Conservation (phyloP, 92 coral and sea anemone species). For the Chrysogorgia sp. region DNA sequence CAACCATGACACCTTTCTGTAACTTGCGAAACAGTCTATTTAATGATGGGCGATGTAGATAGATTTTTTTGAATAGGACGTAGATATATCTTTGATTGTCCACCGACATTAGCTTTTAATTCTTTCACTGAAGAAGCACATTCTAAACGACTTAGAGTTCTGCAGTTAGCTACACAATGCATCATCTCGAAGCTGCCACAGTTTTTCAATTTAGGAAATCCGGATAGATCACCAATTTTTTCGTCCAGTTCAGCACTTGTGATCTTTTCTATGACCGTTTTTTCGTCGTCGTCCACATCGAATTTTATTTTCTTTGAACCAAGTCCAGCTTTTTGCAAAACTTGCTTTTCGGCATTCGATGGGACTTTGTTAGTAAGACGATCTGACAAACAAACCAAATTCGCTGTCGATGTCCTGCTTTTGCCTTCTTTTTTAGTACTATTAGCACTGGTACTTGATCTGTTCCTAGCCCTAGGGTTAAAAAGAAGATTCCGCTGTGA, state of each 20-base stretch:
- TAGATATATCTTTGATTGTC: slow-evolving; percentile 45
- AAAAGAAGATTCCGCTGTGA: slow-evolving; percentile 19
- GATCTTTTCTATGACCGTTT: slow-evolving; percentile 6
- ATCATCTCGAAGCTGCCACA: slow-evolving; percentile 63
- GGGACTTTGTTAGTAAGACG: too few species aligned
- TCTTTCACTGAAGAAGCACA: slow-evolving; percentile 54
- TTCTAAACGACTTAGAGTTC: slow-evolving; percentile 42
- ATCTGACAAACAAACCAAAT: slow-evolving; percentile 21
- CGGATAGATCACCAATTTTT: too few species aligned
- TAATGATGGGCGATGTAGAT: slow-evolving; percentile 42
- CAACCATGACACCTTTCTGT: slow-evolving; percentile 56
- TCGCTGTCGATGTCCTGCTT: slow-evolving; percentile 11
- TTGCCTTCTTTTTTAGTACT: slow-evolving; percentile 1
- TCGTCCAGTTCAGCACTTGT: slow-evolving; percentile 56
- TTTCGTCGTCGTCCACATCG: not conserved
- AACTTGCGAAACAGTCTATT: slow-evolving; percentile 36
- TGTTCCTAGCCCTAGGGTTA: not conserved
- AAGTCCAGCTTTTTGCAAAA: slow-evolving; percentile 24
- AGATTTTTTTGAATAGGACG: slow-evolving; percentile 57
- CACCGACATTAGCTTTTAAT: slow-evolving; percentile 57
- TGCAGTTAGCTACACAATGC: slow-evolving; percentile 44
- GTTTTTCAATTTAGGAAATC: slow-evolving; percentile 51
- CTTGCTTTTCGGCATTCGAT: slow-evolving; percentile 4
- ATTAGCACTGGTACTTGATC: not conserved
- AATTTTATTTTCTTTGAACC: slow-evolving; percentile 14